Base-by-base conservation (phyloP, 2,888 invertebrate genomes). In the Folsomia manolachei region DNA sequence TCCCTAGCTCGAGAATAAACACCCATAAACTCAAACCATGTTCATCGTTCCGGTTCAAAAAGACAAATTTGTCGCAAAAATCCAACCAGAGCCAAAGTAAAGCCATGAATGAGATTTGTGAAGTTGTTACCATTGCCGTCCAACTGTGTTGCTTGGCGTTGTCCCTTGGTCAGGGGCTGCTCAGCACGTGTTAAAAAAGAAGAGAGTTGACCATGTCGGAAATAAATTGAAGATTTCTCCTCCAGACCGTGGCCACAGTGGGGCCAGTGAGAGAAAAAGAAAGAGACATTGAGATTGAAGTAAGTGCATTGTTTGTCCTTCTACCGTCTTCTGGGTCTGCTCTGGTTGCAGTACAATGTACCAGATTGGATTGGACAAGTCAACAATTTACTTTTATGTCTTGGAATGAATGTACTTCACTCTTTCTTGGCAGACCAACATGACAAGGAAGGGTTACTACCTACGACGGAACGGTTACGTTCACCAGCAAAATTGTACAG, bases 311-410 rank as follows among this genome's bases (percentile, higher is more conserved):
- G 39, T 39, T 39, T 39, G 39, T 39, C 39, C 39, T 39, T 39
- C 39, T 39, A 9, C 39, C 39, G n/a, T n/a, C n/a, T 56, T 18
- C 11, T 56, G 7, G 56, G 56, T 19, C 56, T 7, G 56, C 7
- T 4, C 11, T 19, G 21, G 56, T n/a, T n/a, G 19, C 18, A 4
- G 21, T 7, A 56, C 56, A 56, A 56, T 19, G 56, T 18, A 56
- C 21, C 19, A 56, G 56, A 56, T 56, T 56, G 56, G 56, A 56
- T 56, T 56, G 56, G 56, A 56, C 56, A 56, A 56, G 56, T 56
- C 56, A 56, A 56, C 56, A 56, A 56, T 56, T 56, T 56, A 56
- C 56, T 56, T 56, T 56, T 56, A 56, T 56, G 56, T 56, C 19
- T 19, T 56, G 39, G 39, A 39, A 39, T 39, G 39, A 39, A 39